Base-by-base conservation (phyloP, 1,140 invertebrate species). In the Sycophaga agraensis region DNA sequence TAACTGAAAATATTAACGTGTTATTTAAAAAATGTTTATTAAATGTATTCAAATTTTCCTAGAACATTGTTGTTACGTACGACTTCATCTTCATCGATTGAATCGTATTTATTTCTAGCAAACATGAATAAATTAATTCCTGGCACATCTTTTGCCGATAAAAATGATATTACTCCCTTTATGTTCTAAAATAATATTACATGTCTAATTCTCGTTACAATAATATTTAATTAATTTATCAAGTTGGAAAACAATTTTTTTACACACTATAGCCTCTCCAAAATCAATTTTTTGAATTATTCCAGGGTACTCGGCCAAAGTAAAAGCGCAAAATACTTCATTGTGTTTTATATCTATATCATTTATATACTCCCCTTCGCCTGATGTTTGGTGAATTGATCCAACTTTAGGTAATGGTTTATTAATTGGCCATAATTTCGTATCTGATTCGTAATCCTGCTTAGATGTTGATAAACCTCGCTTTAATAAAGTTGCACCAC, bases 321-420 rank as follows among this genome's bases (percentile, higher is more conserved):
- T 87, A 58, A 89, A 87, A 11, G 87, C 86, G 11, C 76, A 85
- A 75, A 83, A 86, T 5, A 88, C 72, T 71, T 88, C 82, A n/a
- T 79, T 78, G 1, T 77, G 74, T 46, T 78, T 69, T 0, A 78
- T 71, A 16, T 82, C 82, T 43, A 87, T 71, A 69, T 89, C 87
- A 66, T 88, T 87, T 9, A 82, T 69, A 67, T 85, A 89, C 55
- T 84, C 76, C 6, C 85, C 88, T 73, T 89, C 88, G 6, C 89
- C 89, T 21, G 88, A 83, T 34, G 82, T 86, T 82, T 93, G 89
- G 19, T 85, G 79, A 21, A 87, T 58, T 2, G 86, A 87, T 74
- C 92, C 90, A 9, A 90, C 53, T 73, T 93, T 94, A 2, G 84
- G 81, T 21, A 92, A 75, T 0, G 91, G 86, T 75, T 93, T 76